Base-by-base conservation (phyloP, 1,140 invertebrate genomes). In the Drosophila elegans region DNA sequence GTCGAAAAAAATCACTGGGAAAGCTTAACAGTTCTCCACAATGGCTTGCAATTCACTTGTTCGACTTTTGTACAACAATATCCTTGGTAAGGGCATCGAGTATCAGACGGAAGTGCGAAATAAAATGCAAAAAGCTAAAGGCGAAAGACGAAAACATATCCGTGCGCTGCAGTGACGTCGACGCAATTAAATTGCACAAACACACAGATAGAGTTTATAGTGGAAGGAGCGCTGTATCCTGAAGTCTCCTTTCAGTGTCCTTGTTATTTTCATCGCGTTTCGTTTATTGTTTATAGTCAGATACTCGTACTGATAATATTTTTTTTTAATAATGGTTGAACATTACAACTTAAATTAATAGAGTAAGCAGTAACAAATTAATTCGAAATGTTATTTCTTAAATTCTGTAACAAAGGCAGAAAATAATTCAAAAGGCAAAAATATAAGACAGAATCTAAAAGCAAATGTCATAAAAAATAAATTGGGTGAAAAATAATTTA, bases 181-280 rank as follows among this genome's bases (percentile, higher is more conserved):
- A 67, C 61, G 71, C 75, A 78, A 79, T 75, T 80, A 60, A 80
- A 80, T 66, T 61, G 71, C 66, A 52, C 53, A 57, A 54, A 53
- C 71, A 57, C 41, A 46, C 13, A 38, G 4, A 13, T 45, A 2
- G 56, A 27, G 3, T 21, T 44, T 16, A 7, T 1, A 13, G 46
- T 0, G 27, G n/a, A 48, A 60, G 44, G 21, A 62, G 46, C 27
- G 16, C 13, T 46, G 32, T 38, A 39, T 68, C 49, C 62, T 68
- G 66, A 3, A 56, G 59, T 9, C 60, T 54, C 48, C 48, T 46
- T 64, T 66, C 38, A 42, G 5, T 29, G 27, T 60, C 38, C 60
- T 36, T 32, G 60, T 42, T 38, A 67, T 21, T 53, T 4, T 4
- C 34, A 16, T 11, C 21, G 13, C 39, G 49, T 38, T 38, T n/a